A percentile compares a stretch with the other conserved stretches of the same genome.
Evolutionary conservation across 2,797 vertebrate species (phyloP).

Genomic region (Oreochromis mossambicus): DNA sequence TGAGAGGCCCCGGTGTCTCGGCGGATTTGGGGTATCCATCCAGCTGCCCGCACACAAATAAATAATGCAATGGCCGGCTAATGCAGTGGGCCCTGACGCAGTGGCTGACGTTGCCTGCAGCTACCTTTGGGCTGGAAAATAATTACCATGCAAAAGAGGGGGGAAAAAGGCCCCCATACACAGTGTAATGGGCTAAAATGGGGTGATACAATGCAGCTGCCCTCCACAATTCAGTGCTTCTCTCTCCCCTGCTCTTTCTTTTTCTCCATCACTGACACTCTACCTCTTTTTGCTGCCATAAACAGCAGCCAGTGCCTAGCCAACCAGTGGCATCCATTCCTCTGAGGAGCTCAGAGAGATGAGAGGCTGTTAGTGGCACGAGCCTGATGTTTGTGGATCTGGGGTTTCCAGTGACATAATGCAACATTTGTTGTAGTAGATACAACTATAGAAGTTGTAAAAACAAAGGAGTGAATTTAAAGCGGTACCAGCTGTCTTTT

Average conservation of each 20-base stretch:
- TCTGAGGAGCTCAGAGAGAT: constrained; percentile 41
- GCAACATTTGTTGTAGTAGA: constrained; percentile 26
- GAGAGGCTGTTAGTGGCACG: constrained; percentile 45
- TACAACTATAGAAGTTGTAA: background rate
- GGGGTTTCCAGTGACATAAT: constrained; percentile 34
- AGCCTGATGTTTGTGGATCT: constrained; percentile 22
- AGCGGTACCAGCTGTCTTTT: background rate
- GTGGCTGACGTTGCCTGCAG: constrained; percentile 79
- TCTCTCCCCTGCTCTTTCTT: constrained; percentile 18
- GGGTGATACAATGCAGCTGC: constrained; percentile 77
- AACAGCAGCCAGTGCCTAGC: constrained; percentile 40
- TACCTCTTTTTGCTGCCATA: constrained; percentile 10
- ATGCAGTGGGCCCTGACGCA: constrained; percentile 78
- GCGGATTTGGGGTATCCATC: constrained; percentile 74
- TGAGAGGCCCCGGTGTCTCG: constrained; percentile 71
- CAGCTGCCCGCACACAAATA: constrained; percentile 74
- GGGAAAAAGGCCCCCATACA: constrained; percentile 61
- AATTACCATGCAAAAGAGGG: constrained; percentile 81
- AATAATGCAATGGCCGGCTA: constrained; percentile 83
- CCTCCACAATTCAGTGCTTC: constrained; percentile 65
- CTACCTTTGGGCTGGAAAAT: constrained; percentile 84
- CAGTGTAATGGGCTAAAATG: constrained; percentile 77
- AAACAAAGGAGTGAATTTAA: background rate
- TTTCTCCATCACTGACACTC: constrained; percentile 43
- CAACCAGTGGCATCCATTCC: constrained; percentile 36